Evolutionary conservation across 1,140 invertebrate species (phyloP).

Genomic region (Cardiocondyla obscurior): DNA sequence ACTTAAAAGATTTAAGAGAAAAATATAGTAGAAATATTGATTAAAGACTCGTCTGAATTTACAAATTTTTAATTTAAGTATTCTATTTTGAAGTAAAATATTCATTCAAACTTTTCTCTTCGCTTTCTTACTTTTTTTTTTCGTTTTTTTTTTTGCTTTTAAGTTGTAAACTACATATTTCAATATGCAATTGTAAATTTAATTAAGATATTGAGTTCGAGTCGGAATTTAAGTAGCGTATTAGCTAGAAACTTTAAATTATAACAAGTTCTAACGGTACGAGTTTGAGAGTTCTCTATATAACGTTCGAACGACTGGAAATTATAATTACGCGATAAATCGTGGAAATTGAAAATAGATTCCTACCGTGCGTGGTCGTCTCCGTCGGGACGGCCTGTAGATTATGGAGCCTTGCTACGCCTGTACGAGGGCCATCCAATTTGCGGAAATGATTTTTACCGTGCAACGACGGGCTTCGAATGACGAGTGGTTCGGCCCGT

Average conservation of each 20-base stretch:
- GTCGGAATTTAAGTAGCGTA: not conserved
- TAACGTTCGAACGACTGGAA: not conserved
- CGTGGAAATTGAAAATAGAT: conserved; percentile 22
- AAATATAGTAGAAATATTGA: not conserved
- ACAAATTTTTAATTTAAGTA: not conserved
- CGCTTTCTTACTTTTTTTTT: no score
- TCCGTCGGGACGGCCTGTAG: not conserved
- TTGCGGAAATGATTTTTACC: conserved; percentile 55
- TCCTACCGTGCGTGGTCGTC: not conserved
- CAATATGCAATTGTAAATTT: conserved; percentile 10
- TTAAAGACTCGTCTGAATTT: not conserved
- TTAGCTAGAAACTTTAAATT: conserved; percentile 1
- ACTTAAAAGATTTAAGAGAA: not conserved
- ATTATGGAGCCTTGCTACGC: not conserved
- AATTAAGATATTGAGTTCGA: not conserved
- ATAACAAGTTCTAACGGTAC: not conserved
- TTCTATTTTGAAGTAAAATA: not conserved
- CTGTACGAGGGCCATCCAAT: conserved; percentile 18
- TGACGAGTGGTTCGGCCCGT: not conserved
- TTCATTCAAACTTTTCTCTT: not conserved
- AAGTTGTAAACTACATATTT: not conserved
- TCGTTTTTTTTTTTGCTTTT: not conserved
- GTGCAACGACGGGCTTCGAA: not conserved
- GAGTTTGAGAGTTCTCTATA: conserved; percentile 10
- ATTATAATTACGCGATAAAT: conserved; percentile 29